phyloP scores from a whole-genome alignment of 92 coral and sea anemone genomes.

The Epizoanthus scotinus region DNA sequence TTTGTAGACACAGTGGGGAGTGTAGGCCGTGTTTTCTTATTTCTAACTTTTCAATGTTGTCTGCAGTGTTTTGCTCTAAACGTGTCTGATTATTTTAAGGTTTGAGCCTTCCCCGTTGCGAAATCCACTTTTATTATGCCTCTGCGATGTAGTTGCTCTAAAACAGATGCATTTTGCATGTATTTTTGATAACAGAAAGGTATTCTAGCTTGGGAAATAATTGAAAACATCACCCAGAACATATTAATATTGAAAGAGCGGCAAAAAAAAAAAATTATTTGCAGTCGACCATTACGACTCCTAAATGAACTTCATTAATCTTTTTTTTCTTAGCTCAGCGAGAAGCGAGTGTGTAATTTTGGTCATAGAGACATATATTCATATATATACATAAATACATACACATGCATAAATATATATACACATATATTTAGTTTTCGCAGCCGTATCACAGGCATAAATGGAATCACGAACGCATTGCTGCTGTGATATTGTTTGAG shows the following conservation, averaged over 20 bases:
- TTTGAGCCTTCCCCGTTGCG: neutral
- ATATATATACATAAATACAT: no score
- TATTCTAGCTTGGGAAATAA: neutral
- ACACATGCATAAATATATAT: no score
- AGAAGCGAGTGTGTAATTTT: no score
- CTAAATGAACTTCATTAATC: neutral
- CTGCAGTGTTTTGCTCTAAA: constrained; percentile 4
- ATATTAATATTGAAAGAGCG: constrained; percentile 25
- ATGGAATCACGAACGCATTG: no score
- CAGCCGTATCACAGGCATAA: no score
- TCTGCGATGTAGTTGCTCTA: neutral
- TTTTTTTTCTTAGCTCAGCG: no score
- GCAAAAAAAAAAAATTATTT: neutral
- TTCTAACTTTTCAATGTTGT: constrained; percentile 12
- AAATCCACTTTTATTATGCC: neutral
- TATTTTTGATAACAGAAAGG: neutral
- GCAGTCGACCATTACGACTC: neutral
- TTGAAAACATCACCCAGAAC: neutral
- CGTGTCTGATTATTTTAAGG: neutral
- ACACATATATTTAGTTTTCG: no score
- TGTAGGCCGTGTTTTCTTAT: neutral
- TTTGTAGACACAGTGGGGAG: constrained; percentile 20
- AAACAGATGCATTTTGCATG: neutral
- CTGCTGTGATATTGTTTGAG: constrained; percentile 6
- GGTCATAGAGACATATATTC: no score